phyloP scores from a whole-genome alignment of 2,113 vertebrate species.

The Tretioscincus oriximinensis region DNA sequence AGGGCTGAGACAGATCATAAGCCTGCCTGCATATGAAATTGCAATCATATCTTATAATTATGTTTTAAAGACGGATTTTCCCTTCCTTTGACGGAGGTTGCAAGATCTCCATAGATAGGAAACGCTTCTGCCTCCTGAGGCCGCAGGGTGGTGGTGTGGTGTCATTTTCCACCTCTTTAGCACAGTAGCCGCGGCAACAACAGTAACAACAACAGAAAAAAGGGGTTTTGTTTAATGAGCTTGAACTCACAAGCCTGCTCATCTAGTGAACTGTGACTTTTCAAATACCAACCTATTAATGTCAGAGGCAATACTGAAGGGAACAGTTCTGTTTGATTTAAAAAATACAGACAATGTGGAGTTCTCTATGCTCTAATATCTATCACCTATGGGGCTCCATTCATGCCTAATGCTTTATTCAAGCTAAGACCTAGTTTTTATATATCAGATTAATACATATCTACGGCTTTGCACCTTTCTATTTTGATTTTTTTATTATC shows the following conservation, averaged over 20 bases:
- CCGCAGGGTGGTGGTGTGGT: conserved; percentile 94
- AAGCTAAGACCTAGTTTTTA: conserved; percentile 82
- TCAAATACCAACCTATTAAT: conserved; percentile 96
- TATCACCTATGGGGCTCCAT: conserved; percentile 87
- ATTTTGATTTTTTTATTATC: conserved; percentile 88
- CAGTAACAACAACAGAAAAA: conserved; percentile 67
- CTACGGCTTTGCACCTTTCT: conserved; percentile 84
- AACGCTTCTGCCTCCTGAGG: conserved; percentile 24
- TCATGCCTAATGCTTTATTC: conserved; percentile 88
- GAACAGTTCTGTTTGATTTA: conserved; percentile 93
- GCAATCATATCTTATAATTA: conserved; percentile 43
- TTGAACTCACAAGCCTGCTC: conserved; percentile 83
- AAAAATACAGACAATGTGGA: conserved; percentile 95
- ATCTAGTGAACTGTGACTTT: conserved; percentile 86
- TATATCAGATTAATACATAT: conserved; percentile 86
- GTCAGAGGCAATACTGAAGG: conserved; percentile 95
- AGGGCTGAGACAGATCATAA: conserved; percentile 37
- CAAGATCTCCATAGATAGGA: conserved; percentile 8
- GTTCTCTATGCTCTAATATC: conserved; percentile 94
- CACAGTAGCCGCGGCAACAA: not conserved
- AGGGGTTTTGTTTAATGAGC: conserved; percentile 87
- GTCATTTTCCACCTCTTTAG: conserved; percentile 59
- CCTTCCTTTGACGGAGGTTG: conserved; percentile 13
- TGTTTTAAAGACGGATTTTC: conserved; percentile 13
- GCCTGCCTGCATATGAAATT: conserved; percentile 42